Evolutionary conservation across 92 coral and sea anemone genomes (phyloP).

Genomic region (Muricea muricata): DNA sequence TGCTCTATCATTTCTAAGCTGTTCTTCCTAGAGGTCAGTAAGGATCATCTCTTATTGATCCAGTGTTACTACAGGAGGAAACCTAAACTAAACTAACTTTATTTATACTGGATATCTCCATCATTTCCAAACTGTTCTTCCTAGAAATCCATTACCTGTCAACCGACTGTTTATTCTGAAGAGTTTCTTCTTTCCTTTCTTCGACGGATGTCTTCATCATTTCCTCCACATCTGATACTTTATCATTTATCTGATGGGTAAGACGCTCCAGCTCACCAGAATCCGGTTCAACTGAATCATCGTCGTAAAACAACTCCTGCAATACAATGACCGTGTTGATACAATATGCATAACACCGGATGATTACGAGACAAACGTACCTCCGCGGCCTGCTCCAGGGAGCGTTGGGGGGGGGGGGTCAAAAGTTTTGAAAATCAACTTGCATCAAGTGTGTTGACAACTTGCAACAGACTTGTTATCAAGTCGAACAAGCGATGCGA

Average conservation of each 20-base stretch:
- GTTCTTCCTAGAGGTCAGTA: no score
- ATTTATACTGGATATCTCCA: slow-evolving; percentile 30
- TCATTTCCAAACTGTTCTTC: slow-evolving; percentile 9
- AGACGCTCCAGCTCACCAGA: slow-evolving; percentile 85
- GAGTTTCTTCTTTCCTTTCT: slow-evolving; percentile 12
- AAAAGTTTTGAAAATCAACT: no score
- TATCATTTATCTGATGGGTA: slow-evolving; percentile 94
- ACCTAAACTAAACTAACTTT: neutral
- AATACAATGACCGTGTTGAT: neutral
- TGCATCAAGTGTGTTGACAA: no score
- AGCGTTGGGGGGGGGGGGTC: no score
- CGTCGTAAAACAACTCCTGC: slow-evolving; percentile 95
- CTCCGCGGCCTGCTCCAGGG: no score
- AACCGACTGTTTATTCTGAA: slow-evolving; percentile 11
- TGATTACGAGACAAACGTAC: no score
- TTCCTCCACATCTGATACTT: slow-evolving; percentile 85
- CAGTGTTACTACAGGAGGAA: no score
- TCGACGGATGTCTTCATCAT: slow-evolving; percentile 53
- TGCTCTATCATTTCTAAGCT: neutral
- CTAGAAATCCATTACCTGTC: neutral
- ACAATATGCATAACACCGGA: no score
- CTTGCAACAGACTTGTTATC: no score
- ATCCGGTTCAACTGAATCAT: slow-evolving; percentile 80
- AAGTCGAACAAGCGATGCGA: no score
- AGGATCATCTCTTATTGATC: no score